Percentiles rank a stretch among this genome's conserved stretches.
Conservation (phyloP, 2,113 vertebrate genomes). For the Caracal caracal region DNA sequence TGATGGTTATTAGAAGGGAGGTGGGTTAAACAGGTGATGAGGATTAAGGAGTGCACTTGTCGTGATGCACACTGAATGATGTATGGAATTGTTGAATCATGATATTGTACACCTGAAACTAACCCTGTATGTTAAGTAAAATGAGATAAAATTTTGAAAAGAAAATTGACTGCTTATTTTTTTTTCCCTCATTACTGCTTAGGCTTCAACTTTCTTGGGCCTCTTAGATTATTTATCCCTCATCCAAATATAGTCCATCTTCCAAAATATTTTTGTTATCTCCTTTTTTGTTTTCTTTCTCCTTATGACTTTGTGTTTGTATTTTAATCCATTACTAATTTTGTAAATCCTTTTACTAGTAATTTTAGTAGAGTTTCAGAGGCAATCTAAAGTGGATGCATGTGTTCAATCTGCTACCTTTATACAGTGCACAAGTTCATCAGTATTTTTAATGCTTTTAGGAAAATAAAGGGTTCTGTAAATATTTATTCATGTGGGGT, state of each 20-base stretch:
- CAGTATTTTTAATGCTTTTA: slow-evolving; percentile 1
- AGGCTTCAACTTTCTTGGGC: background rate
- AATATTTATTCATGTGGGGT: background rate
- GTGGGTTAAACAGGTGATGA: background rate
- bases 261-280: background rate
- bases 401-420: background rate
- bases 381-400: background rate
- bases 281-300: background rate
- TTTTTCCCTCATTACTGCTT: background rate
- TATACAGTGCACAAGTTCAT: background rate
- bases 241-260: background rate
- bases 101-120: background rate
- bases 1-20: background rate
- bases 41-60: background rate
- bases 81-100: background rate
- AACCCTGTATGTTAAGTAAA: background rate
- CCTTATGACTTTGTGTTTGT: background rate
- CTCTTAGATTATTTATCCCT: background rate
- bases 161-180: background rate
- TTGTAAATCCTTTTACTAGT: background rate
- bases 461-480: background rate
- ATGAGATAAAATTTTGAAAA: background rate
- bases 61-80: background rate
- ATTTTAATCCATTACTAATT: background rate
- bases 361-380: slow-evolving; percentile 20